Evolutionary conservation across 53 echinoderm and acorn worm genomes (phyloP), one percentile per base, ranked within the genome.

Genomic region (Zoroaster sp.): DNA sequence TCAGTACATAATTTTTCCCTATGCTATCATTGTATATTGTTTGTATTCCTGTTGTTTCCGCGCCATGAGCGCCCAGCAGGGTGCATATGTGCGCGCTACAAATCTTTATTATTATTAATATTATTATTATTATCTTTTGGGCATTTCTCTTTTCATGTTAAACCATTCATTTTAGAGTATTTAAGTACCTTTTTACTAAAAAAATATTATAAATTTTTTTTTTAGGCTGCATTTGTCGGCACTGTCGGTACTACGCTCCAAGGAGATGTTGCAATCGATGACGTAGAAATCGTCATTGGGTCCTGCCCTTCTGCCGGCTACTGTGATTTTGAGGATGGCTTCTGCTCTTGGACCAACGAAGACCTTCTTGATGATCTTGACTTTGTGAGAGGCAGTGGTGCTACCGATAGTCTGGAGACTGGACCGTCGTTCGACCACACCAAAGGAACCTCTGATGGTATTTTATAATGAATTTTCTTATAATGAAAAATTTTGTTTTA

Each of bases 341-440:
- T 87, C 45, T 97, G 97, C 79, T 75, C 92, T 5, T 97, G 97
- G 97, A 88, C 75, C 47, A 96, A 96, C 42, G 94, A 91, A 15
- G 73, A 43, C 59, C 77, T 53, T 6, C 66, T 69, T 1, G 97
- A 97, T 74, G 87, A 86, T 4, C 74, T 92, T 13, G 95, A 97
- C 63, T 97, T 94, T 87, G 42, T 92, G 10, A 74, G 92, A 5
- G 91, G 90, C 51, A 88, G 76, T 38, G 97, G 93, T 11, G 53
- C 69, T 2, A 97, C 97, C 9, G 78, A 69, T 23, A 88, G 75
- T 4, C 43, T 59, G 36, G 88, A 92, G 55, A 95, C 97, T 0
- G 97, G 97, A 54, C 97, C 97, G 43, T 68, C 69, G 4, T 78
- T 87, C 44, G 97, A 97, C 59, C 97, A 97, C 74, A 97, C 97